phyloP scores from a whole-genome alignment of 1,140 invertebrate genomes.

The Bathynomus jamesi region DNA sequence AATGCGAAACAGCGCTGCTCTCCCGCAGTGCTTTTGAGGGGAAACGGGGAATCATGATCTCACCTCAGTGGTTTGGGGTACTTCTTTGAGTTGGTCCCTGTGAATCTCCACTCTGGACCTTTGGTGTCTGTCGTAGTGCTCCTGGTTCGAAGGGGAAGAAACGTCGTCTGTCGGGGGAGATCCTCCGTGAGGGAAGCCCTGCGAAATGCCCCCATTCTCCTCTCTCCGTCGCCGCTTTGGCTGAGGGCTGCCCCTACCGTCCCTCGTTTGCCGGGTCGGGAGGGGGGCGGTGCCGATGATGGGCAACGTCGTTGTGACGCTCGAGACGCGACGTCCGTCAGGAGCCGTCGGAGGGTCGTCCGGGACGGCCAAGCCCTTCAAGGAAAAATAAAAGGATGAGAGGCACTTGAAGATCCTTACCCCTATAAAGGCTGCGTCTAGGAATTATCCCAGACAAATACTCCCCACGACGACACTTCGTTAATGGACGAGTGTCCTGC shows the following conservation, averaged over 20 bases:
- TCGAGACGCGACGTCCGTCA: neutral
- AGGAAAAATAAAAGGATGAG: neutral
- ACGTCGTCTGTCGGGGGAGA: neutral
- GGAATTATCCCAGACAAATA: no score
- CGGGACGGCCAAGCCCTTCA: neutral
- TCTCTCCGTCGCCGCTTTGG: neutral
- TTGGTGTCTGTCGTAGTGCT: neutral
- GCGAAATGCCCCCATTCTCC: neutral
- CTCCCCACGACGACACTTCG: no score
- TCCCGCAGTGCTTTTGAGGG: no score
- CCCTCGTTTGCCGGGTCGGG: neutral
- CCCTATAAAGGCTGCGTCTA: no score
- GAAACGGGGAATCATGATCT: no score
- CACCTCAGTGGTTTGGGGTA: neutral
- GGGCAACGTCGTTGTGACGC: neutral
- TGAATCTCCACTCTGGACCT: neutral
- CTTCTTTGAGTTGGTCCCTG: neutral
- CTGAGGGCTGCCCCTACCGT: neutral
- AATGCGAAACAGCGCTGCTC: no score
- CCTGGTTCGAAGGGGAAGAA: neutral
- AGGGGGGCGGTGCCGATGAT: neutral
- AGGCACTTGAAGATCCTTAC: no score
- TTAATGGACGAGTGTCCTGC: no score
- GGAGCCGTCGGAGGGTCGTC: neutral
- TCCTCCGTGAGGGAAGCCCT: neutral